Conservation (phyloP, 2,797 vertebrate species). For the Neosalanx taihuensis region DNA sequence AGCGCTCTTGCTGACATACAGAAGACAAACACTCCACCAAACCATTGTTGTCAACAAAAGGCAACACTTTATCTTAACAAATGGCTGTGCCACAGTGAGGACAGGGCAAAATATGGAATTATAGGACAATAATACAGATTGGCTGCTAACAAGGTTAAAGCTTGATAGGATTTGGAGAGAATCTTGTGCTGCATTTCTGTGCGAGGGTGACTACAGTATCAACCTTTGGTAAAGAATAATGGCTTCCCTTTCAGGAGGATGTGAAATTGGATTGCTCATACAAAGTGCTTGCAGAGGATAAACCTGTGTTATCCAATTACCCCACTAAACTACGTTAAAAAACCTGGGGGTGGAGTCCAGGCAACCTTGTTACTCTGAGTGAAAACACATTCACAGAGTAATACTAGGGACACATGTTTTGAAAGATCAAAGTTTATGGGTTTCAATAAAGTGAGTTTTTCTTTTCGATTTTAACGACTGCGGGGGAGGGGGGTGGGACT, state of each 20-base stretch:
- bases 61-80: constrained; percentile 64
- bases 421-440: constrained; percentile 1
- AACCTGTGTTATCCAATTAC: constrained; percentile 86
- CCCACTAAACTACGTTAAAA: constrained; percentile 78
- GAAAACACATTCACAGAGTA: constrained; percentile 39
- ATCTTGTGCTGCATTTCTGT: constrained; percentile 73
- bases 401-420: constrained; percentile 7
- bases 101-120: constrained; percentile 76
- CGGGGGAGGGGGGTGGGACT: not conserved
- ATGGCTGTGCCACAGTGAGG: constrained; percentile 70
- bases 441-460: not conserved
- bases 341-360: constrained; percentile 63
- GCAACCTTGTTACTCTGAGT: constrained; percentile 63
- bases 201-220: constrained; percentile 77
- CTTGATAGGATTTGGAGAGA: constrained; percentile 78
- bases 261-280: constrained; percentile 86
- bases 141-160: constrained; percentile 79
- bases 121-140: constrained; percentile 83
- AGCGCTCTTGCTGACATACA: constrained; percentile 57
- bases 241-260: constrained; percentile 79
- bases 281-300: constrained; percentile 82
- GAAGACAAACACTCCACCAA: constrained; percentile 61
- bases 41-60: constrained; percentile 65
- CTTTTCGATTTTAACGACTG: not conserved
- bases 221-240: constrained; percentile 81